Evolutionary conservation across 2,113 vertebrate species (phyloP), one percentile per base, ranked within the genome.

Genomic region (Nothocercus nigrocapillus): DNA sequence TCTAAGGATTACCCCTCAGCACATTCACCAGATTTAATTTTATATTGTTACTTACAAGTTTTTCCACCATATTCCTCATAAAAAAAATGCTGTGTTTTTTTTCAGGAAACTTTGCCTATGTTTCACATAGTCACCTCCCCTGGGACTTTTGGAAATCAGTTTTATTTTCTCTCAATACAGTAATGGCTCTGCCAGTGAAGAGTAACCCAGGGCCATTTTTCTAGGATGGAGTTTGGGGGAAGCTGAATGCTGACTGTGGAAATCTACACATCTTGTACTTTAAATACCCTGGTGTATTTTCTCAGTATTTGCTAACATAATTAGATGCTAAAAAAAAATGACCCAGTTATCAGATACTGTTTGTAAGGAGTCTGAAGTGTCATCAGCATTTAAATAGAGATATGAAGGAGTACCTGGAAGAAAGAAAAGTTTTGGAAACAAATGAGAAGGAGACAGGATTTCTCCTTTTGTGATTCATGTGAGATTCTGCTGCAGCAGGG

Each of bases 21-120:
- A 82, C 77, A 97, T 97, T 97, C 93, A 89, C 92, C 53, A 89
- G 93, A 95, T 96, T 97, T 96, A 96, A 97, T 97, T 97, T 97
- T 69, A 63, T 36, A 83, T 94, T 97, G 79, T 94, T 96, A 92
- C 69, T 96, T 97, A 93, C 47, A 96, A 89, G 73, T 90, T 96
- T 86, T 79, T 77, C 74, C 59, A 73, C 74, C 24, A 92, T 90
- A 85, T 94, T 97, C 79, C 32, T 96, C 86, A 91, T 82, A 49
- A 90, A 89, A 89, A 87, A 92, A 89, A 44, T 30, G 24, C 62
- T 88, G 69, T 82, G 86, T 96, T 97, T 96, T 38, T 94, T 92
- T 85, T 79, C 93, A 70, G 94, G 97, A 97, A 56, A 88, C 5
- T 1, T 84, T 91, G 76, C 53, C 70, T 68, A 81, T 82, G 63